A percentile compares a stretch with the other conserved stretches of the same genome.
Conservation (phyloP, 2,113 vertebrate species). For the Gasterosteus nipponicus region DNA sequence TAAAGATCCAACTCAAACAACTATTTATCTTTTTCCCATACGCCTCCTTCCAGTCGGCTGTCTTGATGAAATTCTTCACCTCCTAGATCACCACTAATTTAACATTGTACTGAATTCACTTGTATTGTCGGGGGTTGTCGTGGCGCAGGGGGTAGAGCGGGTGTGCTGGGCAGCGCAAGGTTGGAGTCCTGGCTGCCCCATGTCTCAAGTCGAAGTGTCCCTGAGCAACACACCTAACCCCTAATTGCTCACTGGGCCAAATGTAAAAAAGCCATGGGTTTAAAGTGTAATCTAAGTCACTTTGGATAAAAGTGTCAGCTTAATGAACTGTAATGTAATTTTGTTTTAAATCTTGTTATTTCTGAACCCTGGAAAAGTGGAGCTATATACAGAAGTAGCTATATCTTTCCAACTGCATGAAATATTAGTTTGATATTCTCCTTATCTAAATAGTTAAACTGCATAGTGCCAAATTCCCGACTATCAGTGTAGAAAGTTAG, state of each 20-base stretch:
- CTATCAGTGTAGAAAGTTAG: neutral
- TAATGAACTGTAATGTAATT: no score
- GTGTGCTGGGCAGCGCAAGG: no score
- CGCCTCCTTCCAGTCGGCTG: neutral
- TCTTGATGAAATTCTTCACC: constrained; percentile 8
- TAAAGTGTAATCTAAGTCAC: no score
- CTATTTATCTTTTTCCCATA: constrained; percentile 2
- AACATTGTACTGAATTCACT: neutral
- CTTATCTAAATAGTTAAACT: neutral
- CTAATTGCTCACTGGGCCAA: no score
- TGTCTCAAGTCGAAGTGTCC: no score
- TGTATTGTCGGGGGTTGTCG: neutral
- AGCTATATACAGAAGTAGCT: neutral
- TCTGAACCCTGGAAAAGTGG: neutral
- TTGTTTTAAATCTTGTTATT: neutral
- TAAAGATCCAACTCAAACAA: neutral
- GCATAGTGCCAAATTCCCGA: no score
- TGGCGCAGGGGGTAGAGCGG: no score
- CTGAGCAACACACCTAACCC: no score
- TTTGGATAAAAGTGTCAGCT: no score
- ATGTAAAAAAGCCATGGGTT: no score
- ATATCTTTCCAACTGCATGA: neutral
- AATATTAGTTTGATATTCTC: neutral
- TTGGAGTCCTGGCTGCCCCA: no score
- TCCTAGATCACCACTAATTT: neutral